Conservation (phyloP, 2,113 vertebrate species). For the Otocyon megalotis region DNA sequence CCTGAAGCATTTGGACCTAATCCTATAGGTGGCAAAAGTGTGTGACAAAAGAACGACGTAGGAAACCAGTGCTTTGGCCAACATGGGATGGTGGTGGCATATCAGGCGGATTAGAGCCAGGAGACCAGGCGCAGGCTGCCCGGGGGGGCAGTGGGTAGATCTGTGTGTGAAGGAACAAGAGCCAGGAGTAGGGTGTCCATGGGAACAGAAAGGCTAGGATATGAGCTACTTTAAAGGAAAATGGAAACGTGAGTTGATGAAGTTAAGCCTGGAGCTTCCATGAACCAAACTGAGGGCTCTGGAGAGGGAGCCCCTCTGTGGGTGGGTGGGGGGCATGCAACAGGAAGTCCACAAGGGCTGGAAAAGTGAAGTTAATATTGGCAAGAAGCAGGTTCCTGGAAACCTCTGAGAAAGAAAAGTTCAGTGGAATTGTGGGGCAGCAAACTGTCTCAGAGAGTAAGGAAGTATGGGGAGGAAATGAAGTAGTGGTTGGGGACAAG, state of each 20-base stretch:
- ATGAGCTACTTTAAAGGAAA: not conserved
- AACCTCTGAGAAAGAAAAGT: not conserved
- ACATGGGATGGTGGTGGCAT: not conserved
- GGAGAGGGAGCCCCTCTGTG: not conserved
- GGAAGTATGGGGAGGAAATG: not conserved
- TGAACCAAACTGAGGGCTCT: not conserved
- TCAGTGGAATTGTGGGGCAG: not conserved
- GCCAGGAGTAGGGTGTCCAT: not conserved
- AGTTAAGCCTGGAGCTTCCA: not conserved
- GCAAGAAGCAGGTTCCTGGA: not conserved
- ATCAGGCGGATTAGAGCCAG: not conserved
- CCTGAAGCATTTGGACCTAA: constrained; percentile 14
- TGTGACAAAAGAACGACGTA: not conserved
- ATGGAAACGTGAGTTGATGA: not conserved
- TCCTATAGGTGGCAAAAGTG: constrained; percentile 50
- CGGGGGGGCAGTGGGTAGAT: not conserved
- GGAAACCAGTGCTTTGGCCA: not conserved
- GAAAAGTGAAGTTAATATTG: not conserved
- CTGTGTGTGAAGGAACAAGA: not conserved
- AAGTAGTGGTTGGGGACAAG: not conserved
- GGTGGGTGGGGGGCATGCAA: not conserved
- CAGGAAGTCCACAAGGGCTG: not conserved
- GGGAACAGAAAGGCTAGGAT: not conserved
- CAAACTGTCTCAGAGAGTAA: not conserved
- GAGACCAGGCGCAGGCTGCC: not conserved